phyloP scores from a whole-genome alignment of 1,140 invertebrate genomes.

The Potamilus streckersoni region DNA sequence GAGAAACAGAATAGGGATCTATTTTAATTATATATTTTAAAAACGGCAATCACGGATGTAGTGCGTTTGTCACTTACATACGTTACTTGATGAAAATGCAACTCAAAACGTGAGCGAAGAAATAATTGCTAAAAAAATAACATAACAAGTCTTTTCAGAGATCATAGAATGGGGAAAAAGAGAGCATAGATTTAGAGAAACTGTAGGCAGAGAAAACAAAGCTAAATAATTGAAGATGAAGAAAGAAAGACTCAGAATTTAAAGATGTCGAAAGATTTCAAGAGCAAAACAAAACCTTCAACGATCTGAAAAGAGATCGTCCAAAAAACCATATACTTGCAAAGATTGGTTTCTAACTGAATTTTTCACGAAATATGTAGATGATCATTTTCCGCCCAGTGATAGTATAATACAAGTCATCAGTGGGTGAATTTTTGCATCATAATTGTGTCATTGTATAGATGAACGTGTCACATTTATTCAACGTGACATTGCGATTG shows the following conservation, averaged over 20 bases:
- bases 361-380: not conserved
- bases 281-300: not conserved
- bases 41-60: too few species aligned
- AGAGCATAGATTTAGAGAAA: too few species aligned
- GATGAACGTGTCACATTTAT: not conserved
- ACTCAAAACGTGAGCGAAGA: too few species aligned
- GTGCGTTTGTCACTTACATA: too few species aligned
- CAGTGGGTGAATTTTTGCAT: not conserved
- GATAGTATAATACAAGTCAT: not conserved
- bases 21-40: too few species aligned
- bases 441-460: constrained; percentile 1
- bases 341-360: constrained; percentile 20
- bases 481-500: not conserved
- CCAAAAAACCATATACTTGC: not conserved
- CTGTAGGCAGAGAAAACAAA: too few species aligned
- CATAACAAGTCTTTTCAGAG: too few species aligned
- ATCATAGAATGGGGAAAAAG: too few species aligned
- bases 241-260: constrained; percentile 1
- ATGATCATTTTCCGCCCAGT: constrained; percentile 7
- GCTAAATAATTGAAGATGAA: too few species aligned
- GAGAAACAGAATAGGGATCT: too few species aligned
- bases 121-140: too few species aligned
- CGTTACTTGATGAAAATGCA: too few species aligned
- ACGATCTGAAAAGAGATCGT: not conserved
- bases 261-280: not conserved